Conservation (phyloP, 2,113 vertebrate genomes). For the Myiozetetes cayanensis region DNA sequence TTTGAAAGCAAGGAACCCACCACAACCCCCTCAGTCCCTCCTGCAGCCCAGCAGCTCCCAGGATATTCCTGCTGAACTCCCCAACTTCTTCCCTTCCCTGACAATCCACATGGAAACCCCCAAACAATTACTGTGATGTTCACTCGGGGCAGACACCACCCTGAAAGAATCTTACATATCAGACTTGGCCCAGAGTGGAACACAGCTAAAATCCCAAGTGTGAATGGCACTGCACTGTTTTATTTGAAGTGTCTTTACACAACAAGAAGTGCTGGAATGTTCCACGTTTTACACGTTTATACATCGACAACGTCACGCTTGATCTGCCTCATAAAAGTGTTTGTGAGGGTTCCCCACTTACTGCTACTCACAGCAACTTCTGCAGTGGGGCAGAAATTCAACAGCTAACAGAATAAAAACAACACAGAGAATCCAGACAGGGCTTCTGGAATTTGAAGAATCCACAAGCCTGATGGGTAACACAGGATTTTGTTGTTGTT, state of each 20-base stretch:
- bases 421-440: not conserved
- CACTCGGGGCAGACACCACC: too few species aligned
- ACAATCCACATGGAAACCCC: not conserved
- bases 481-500: not conserved
- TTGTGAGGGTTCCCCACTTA: conserved; percentile 20
- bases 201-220: not conserved
- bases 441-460: conserved; percentile 1
- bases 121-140: accelerated
- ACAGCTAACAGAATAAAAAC: not conserved
- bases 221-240: conserved; percentile 48
- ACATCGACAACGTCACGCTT: conserved; percentile 1
- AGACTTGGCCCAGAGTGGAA: not conserved
- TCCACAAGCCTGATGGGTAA: not conserved
- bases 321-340: not conserved
- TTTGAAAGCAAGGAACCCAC: not conserved
- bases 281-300: conserved; percentile 15
- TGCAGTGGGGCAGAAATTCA: conserved; percentile 15
- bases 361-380: conserved; percentile 22
- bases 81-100: not conserved
- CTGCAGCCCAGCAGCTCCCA: not conserved
- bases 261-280: conserved; percentile 39
- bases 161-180: accelerated
- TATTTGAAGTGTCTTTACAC: conserved; percentile 61
- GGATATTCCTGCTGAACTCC: not conserved
- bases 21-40: not conserved